Base-by-base conservation (phyloP, 1,140 invertebrate species). In the Protaetia brevitarsis region DNA sequence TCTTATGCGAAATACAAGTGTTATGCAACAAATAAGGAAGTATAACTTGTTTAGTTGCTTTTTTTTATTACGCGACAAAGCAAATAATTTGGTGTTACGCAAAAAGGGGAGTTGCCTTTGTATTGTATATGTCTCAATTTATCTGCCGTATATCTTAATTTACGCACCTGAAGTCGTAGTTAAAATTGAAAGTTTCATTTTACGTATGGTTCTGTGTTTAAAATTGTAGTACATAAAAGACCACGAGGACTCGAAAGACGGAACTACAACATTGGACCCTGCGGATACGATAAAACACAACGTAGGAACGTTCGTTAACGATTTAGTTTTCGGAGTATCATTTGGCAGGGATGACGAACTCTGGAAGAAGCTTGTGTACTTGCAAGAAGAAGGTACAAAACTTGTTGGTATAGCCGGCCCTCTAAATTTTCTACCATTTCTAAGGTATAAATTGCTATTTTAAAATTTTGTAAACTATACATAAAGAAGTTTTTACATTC, bases 381-480 rank as follows among this genome's bases (percentile, higher is more conserved):
- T 91, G 16, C 89, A 93, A 76, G 90, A 93, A 74, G 88, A 91
- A 74, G 91, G 91, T 0, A 85, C 88, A 23, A 89, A 92, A 74
- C 81, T 88, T 64, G 89, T 94, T 68, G 90, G 91, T 0, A 84
- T 94, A 6, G 87, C 91, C 7, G 91, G 89, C 1, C 84, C 88
- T 11, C 79, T 94, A 0, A 95, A 94, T 76, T 94, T 94, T 76
- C 78, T 94, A 36, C 91, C 93, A 26, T 88, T 90, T 77, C 78
- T 93, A 3, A 86, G 89, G 90, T 92, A 78, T 2, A 26, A 8
- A 7, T 23, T 19, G 16, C 10, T 51, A 51, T 45, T 2, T 45
- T 13, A 51, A 51, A 5, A 10, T 3, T 23, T 23, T 7, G 10
- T 1, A 2, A 5, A 6, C 6, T 51, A 19, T n/a, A n/a, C n/a